Evolutionary conservation across 1,140 invertebrate species (phyloP), one percentile per base, ranked within the genome.

Genomic region (Vollenhovia emeryi): DNA sequence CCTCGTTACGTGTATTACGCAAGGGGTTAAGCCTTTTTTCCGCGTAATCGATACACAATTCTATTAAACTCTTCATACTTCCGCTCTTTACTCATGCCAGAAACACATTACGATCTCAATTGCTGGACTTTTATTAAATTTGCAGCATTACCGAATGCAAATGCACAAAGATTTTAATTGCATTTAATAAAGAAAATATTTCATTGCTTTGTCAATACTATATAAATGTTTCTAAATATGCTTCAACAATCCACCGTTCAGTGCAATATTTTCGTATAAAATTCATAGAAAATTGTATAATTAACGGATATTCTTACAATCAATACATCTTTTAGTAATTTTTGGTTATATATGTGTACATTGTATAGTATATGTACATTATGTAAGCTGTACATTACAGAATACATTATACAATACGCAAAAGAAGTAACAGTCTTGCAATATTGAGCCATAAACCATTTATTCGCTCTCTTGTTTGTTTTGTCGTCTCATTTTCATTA

Each of bases 1-100:
- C 64, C 80, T 89, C 66, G 84, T 88, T 89, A 79, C 43, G 52
- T 89, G 55, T 40, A 55, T 86, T 79, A 84, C 45, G 30, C 74
- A 33, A n/a, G 21, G 30, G 21, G 11, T 78, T 50, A 45, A 78
- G 2, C 27, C 50, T 45, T 64, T 76, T 60, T 62, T 48, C 43
- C 21, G 45, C 36, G 50, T 36, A 75, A 82, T 60, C 68, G 69
- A 75, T 74, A 74, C 15, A 43, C 30, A 9, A 33, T 62, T 85
- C 48, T 50, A 45, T 24, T 7, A 52, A 4, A 13, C 11, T 68
- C 11, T 1, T 24, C 18, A 66, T 24, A 43, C 30, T 79, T 79
- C n/a, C 30, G 13, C 7, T 68, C 55, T 9, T 55, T 55, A 40
- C 1, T 18, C 21, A 33, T n/a, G 40, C 2, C 5, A 7, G 18